Evolutionary conservation across 2,797 vertebrate species (phyloP).

Genomic region (Setipinna tenuifilis): DNA sequence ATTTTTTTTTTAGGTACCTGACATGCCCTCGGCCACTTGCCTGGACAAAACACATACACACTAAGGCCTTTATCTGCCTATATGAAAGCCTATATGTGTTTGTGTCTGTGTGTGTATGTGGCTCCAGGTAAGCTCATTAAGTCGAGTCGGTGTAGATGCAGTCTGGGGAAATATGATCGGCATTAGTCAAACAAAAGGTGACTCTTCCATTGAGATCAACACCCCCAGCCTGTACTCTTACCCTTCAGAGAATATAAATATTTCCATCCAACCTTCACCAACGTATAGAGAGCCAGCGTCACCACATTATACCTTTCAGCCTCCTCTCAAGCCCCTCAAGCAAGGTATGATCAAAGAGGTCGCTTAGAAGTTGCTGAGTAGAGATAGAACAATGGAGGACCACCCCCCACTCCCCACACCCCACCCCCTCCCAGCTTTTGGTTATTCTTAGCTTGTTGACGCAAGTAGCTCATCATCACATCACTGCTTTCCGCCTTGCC

Average conservation of each 20-base stretch:
- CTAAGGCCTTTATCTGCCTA: not conserved
- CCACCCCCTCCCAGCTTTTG: not conserved
- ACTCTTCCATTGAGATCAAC: not conserved
- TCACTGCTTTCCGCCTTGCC: slow-evolving; percentile 23
- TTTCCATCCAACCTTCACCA: not conserved
- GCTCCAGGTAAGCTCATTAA: not conserved
- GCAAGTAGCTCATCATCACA: slow-evolving; percentile 38
- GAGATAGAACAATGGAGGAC: not conserved
- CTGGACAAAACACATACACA: not conserved
- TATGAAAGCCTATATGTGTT: not conserved
- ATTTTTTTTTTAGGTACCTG: not conserved
- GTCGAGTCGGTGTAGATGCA: not conserved
- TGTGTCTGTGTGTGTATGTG: not conserved
- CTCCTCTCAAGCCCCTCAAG: not conserved
- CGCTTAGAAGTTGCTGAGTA: not conserved
- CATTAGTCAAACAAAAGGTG: not conserved
- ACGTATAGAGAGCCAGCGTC: not conserved
- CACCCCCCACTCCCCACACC: not conserved
- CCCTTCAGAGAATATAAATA: not conserved
- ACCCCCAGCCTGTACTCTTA: not conserved
- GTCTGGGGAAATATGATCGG: not conserved
- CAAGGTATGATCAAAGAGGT: not conserved
- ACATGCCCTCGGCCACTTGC: not conserved
- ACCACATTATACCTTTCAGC: not conserved
- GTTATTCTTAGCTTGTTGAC: slow-evolving; percentile 40